Evolutionary conservation across 2,113 vertebrate genomes (phyloP), one percentile per base, ranked within the genome.

Genomic region (Raja brachyura): DNA sequence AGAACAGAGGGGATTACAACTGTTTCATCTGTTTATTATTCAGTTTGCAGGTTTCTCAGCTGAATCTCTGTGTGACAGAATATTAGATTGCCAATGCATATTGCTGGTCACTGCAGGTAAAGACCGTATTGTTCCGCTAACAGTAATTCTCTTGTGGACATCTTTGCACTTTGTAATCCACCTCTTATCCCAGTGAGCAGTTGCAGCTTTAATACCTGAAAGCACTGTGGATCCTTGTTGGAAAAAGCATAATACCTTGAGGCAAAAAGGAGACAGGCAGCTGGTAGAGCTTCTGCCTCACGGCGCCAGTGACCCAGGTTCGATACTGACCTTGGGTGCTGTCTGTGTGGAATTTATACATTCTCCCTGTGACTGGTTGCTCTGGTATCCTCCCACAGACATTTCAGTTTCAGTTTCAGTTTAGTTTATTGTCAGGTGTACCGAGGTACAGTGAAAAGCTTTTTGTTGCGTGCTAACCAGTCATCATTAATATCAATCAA

Each of bases 31-130:
- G 13, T 16, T 83, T 76, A 18, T 92, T 10, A 73, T 85, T 93
- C 73, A 97, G 97, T 97, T 97, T 96, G 97, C 97, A 95, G 97
- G 97, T 22, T 97, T 97, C 94, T 97, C 97, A 90, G 95, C 96
- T 0, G 97, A 97, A 81, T 97, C 96, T 28, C 95, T 97, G 94
- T 96, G 96, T 94, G 97, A 97, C 93, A 95, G 97, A 94, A 97
- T 97, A 25, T 88, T 96, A 88, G 97, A 97, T 7, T 95, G 97
- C 77, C 96, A 96, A 93, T 96, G 96, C 94, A 94, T 93, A 28
- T 79, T 97, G 59, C 94, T 97, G 93, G 95, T 97, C 93, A 97
- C 97, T 31, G 96, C 97, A 96, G 97, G 97, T 97, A 95, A 93
- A 31, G 25, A 3, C 61, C 54, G 2, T 39, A 13, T 48, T n/a